Percentiles rank a stretch among this genome's conserved stretches.
phyloP scores from a whole-genome alignment of 2,888 invertebrate genomes.

The Gerris lacustris region DNA sequence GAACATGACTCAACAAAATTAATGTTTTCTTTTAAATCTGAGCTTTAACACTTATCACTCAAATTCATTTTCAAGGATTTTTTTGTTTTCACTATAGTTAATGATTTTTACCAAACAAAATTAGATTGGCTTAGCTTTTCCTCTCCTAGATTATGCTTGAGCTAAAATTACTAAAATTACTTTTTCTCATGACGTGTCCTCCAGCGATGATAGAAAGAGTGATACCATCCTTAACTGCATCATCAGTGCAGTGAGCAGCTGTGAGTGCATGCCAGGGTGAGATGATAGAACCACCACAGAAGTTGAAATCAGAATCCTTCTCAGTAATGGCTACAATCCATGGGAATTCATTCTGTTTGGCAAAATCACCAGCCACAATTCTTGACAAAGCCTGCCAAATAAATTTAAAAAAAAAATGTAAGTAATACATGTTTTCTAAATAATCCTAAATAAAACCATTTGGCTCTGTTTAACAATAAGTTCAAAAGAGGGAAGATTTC shows the following conservation, averaged over 20 bases:
- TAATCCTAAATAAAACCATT: too few species aligned
- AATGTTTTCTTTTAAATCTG: too few species aligned
- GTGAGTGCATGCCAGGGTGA: neutral
- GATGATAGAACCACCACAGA: constrained; percentile 6
- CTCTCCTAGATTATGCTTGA: too few species aligned
- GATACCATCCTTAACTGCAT: neutral
- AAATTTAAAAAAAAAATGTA: neutral
- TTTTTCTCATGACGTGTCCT: neutral
- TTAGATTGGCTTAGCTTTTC: too few species aligned
- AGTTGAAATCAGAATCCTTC: neutral
- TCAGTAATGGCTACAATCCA: constrained; percentile 5
- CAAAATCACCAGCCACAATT: neutral
- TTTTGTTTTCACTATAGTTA: too few species aligned
- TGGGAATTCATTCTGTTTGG: constrained; percentile 1
- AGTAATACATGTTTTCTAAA: too few species aligned
- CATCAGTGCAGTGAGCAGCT: constrained; percentile 9
- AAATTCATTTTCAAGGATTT: too few species aligned
- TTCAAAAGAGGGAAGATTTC: too few species aligned
- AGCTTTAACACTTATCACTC: too few species aligned
- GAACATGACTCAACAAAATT: too few species aligned
- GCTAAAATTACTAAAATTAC: neutral
- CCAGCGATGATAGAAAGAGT: neutral
- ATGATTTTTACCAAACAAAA: too few species aligned
- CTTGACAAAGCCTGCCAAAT: neutral
- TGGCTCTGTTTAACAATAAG: too few species aligned